These are phyloP conservation scores for Hystrix brachyura DNA, from an alignment of 2,113 vertebrate genomes.

Conservation along the genomic window DNA sequence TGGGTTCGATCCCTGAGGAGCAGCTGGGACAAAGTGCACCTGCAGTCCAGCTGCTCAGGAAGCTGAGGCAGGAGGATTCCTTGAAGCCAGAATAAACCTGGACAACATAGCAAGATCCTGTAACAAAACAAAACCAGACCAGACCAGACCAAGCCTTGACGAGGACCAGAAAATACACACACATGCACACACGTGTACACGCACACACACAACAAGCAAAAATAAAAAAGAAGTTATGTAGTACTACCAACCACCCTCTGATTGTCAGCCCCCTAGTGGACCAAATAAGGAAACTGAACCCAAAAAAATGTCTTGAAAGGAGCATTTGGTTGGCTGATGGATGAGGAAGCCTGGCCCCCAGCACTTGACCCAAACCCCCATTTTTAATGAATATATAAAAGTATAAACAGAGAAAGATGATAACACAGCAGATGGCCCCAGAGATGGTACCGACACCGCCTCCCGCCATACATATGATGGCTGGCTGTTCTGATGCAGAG, in stretches of 20 bases:
- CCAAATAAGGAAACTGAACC: background rate
- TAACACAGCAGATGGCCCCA: background rate
- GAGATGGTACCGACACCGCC: background rate
- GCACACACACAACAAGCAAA: background rate
- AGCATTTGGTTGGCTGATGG: rapidly evolving
- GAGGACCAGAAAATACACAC: background rate
- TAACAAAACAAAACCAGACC: background rate
- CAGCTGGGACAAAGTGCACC: too few species aligned
- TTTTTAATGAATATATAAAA: conserved; percentile 39
- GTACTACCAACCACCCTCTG: background rate
- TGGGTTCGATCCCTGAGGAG: background rate
- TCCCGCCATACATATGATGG: rapidly evolving
- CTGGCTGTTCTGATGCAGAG: background rate
- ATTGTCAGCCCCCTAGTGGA: background rate
- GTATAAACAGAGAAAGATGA: background rate
- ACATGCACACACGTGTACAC: background rate
- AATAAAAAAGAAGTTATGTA: background rate
- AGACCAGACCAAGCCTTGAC: background rate
- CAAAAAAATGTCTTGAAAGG: background rate
- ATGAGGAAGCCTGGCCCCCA: background rate
- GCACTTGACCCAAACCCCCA: background rate
- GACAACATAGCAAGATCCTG: background rate
- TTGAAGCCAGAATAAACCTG: background rate
- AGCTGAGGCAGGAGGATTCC: background rate
- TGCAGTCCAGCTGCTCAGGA: background rate